phyloP scores from a whole-genome alignment of 2,888 invertebrate genomes.

The Synanthedon tipuliformis region DNA sequence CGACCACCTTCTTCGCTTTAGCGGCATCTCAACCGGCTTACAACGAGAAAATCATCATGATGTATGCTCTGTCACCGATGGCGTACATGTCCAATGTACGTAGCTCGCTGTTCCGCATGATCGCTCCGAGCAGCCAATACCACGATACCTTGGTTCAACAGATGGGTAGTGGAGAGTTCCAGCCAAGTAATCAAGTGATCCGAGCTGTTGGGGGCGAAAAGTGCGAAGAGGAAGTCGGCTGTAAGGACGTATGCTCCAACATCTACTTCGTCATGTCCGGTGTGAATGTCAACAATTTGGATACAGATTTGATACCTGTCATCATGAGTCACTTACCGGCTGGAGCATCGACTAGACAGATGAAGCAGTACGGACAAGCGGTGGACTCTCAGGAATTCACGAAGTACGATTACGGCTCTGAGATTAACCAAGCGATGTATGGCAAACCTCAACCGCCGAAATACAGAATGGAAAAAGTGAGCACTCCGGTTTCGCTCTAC shows the following conservation, averaged over 20 bases:
- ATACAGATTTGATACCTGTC: conserved; percentile 62
- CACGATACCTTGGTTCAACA: conserved; percentile 23
- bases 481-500: conserved; percentile 48
- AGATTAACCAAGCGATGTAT: conserved; percentile 45
- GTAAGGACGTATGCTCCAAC: conserved; percentile 69
- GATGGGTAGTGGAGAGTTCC: conserved; percentile 41
- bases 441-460: conserved; percentile 38
- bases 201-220: conserved; percentile 39
- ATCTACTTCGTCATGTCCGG: conserved; percentile 74
- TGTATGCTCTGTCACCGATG: conserved; percentile 56
- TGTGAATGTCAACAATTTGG: conserved; percentile 55
- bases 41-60: conserved; percentile 45
- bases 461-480: conserved; percentile 47
- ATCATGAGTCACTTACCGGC: conserved; percentile 68
- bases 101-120: conserved; percentile 53
- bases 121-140: conserved; percentile 40
- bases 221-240: conserved; percentile 40
- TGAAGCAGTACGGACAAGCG: conserved; percentile 69
- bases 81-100: conserved; percentile 52
- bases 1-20: conserved; percentile 47
- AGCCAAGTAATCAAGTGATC: conserved; percentile 33
- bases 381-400: conserved; percentile 41
- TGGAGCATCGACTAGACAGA: conserved; percentile 65
- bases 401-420: conserved; percentile 46
- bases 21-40: conserved; percentile 40